Evolutionary conservation across 1,140 invertebrate genomes (phyloP), one percentile per base, ranked within the genome.

Genomic region (Hyposmocoma kahamanoa): DNA sequence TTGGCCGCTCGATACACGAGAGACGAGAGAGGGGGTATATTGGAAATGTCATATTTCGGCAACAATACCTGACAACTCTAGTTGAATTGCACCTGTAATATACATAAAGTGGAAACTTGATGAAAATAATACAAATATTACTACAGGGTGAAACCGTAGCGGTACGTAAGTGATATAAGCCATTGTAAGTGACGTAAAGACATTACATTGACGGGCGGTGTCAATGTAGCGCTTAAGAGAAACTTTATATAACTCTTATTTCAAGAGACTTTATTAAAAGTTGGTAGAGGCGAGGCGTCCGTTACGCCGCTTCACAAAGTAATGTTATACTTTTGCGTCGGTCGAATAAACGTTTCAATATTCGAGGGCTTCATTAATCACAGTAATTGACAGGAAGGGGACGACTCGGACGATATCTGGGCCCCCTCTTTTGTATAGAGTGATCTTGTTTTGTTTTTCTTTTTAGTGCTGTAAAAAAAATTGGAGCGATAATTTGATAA

Each of bases 301-400:
- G n/a, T n/a, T n/a, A n/a, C 60, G 56, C 50, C 67, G 60, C 61
- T 73, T 71, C 48, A 50, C 56, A 53, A 63, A 75, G 71, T 74
- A 75, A 77, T 76, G 72, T 79, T 67, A 83, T 77, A 79, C 67
- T 77, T 78, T 75, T 67, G 70, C 62, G 63, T 67, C 62, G 67
- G 61, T 65, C 68, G 65, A 70, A 74, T 78, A 75, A 78, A 81
- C 75, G 72, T 78, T 84, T 80, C 78, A 80, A 82, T 84, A 78
- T 84, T 82, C 75, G 57, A 58, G 59, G 58, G 55, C 49, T 77
- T 73, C 81, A 84, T 82, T 84, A 81, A 84, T 84, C 81, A 79
- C 65, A 62, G 63, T 81, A 82, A 84, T 84, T 84, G 81, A 82
- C 81, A 77, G 73, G 42, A 53, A 72, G 74, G 74, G 69, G 72